Base-by-base conservation (phyloP, 2,888 invertebrate genomes). In the Rhagophthalmus giganteus region DNA sequence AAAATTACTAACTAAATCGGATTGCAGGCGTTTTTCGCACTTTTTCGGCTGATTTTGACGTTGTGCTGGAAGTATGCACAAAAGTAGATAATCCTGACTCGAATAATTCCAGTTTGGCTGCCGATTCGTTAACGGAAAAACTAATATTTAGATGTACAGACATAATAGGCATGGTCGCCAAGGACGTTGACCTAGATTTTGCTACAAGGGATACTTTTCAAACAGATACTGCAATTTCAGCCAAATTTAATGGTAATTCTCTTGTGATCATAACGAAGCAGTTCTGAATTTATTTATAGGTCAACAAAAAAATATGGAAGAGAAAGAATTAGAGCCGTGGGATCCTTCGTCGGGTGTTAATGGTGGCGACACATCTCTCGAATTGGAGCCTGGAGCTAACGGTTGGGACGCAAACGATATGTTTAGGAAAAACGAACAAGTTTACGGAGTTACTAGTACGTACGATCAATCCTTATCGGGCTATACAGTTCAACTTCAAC, bases 401-500 rank as follows among this genome's bases (percentile, higher is more conserved):
- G 97, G 97, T 50, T 98, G 98, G 97, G 93, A 95, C 78, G 88
- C 90, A 1, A 86, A 89, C 74, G 96, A 97, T 63, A 98, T 98
- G 97, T 98, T 98, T 77, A 82, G 87, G 59, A 91, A 88, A 73
- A 97, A 97, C 77, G 92, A 93, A 73, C 83, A 85, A 70, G 83
- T 89, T 59, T 96, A 95, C 75, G 94, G 96, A 42, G 93, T 97
- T 6, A 87, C 87, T 66, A 90, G 94, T 61, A 93, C 93, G 1
- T 98, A 91, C 73, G 94, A 94, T 71, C 90, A 94, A 67, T 87
- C 89, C 54, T 76, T 98, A 62, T 81, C 87, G n/a, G 92, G 93
- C 26, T 98, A 98, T 71, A 97, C 97, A 57, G 84, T 93, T 64
- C 88, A 85, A 58, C 77, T 97, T 66, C 88, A 92, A 70, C 84